These are phyloP conservation scores for Spodoptera exigua DNA, from an alignment of 2,888 invertebrate species.

Conservation along the genomic window DNA sequence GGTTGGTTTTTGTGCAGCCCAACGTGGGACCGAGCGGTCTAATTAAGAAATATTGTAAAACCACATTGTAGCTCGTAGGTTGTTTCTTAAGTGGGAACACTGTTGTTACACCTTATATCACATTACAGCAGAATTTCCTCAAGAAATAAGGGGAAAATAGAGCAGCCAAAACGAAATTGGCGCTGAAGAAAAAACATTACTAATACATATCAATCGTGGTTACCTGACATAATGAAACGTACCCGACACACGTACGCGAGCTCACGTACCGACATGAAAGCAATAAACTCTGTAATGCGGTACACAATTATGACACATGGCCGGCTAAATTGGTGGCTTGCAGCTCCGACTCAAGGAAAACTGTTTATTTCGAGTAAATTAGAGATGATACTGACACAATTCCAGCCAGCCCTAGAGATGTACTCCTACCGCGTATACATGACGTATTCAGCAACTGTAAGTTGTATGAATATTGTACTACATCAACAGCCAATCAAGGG, in stretches of 20 bases:
- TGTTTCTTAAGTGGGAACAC: slow-evolving; percentile 26
- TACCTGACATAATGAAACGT: slow-evolving; percentile 52
- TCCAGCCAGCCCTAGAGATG: slow-evolving; percentile 13
- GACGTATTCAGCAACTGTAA: background rate
- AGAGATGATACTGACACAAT: slow-evolving; percentile 42
- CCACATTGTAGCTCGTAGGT: background rate
- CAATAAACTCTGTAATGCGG: slow-evolving; percentile 53
- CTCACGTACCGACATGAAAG: slow-evolving; percentile 48
- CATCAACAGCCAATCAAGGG: too few species aligned
- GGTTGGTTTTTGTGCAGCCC: slow-evolving; percentile 28
- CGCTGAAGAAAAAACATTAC: slow-evolving; percentile 49
- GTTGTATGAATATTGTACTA: background rate
- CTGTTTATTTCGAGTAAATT: slow-evolving; percentile 46
- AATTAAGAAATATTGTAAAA: too few species aligned
- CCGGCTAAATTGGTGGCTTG: slow-evolving; percentile 42
- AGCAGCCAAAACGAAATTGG: slow-evolving; percentile 28
- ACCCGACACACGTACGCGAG: slow-evolving; percentile 29
- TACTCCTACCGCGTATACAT: background rate
- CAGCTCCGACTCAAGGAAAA: slow-evolving; percentile 30
- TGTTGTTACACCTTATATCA: slow-evolving; percentile 33
- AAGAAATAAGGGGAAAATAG: slow-evolving; percentile 21
- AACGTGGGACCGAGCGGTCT: slow-evolving; percentile 16
- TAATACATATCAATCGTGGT: slow-evolving; percentile 54
- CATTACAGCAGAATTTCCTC: slow-evolving; percentile 14
- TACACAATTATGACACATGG: slow-evolving; percentile 58